Percentiles rank a stretch among this genome's conserved stretches.
Conservation (phyloP, 2,113 vertebrate species). For the Serilophus lunatus region DNA sequence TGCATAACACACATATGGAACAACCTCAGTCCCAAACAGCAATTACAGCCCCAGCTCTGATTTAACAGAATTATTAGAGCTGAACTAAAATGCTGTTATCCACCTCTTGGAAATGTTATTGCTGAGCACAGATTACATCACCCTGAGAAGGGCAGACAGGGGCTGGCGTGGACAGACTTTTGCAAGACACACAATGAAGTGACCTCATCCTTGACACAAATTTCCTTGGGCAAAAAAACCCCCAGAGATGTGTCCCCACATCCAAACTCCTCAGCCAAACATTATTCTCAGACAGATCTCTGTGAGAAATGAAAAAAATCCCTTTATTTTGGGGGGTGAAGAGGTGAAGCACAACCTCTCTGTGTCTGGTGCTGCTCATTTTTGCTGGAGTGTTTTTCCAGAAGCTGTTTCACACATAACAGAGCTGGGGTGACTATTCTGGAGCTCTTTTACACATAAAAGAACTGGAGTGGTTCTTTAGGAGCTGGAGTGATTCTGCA, state of each 20-base stretch:
- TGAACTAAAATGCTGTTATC: slow-evolving; percentile 51
- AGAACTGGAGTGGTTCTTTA: no score
- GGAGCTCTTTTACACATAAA: neutral
- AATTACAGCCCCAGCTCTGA: neutral
- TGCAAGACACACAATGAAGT: neutral
- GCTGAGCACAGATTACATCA: neutral
- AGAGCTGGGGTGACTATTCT: neutral
- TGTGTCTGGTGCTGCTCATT: neutral
- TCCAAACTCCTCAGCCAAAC: neutral
- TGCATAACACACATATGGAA: slow-evolving; percentile 19
- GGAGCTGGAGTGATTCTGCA: neutral
- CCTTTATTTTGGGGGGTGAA: accelerated
- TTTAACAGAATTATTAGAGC: slow-evolving; percentile 64
- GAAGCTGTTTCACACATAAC: neutral
- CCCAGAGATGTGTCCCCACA: neutral
- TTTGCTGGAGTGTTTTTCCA: neutral
- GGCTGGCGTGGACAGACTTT: neutral
- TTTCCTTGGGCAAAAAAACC: neutral
- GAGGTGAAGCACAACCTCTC: neutral
- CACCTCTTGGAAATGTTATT: neutral
- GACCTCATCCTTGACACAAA: neutral
- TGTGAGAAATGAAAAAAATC: neutral
- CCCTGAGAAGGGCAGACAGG: neutral
- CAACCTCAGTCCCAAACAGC: neutral
- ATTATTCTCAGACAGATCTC: neutral